Evolutionary conservation across 2,888 invertebrate species (phyloP).

Genomic region (Drosophila paracracens): DNA sequence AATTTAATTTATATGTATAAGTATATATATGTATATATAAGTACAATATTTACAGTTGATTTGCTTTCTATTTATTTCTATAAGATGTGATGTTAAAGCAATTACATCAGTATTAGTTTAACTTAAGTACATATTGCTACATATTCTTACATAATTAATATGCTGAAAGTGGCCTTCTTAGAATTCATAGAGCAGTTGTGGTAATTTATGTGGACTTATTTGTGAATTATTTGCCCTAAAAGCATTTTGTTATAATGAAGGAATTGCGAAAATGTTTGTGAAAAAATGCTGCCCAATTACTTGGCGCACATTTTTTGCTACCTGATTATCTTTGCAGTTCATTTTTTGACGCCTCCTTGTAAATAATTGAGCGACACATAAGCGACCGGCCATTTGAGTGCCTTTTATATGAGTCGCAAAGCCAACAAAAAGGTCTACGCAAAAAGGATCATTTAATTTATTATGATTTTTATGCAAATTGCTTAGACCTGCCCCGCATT

Average conservation of each 20-base stretch:
- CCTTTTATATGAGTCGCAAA: slow-evolving; percentile 28
- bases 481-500: slow-evolving; percentile 20
- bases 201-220: background rate
- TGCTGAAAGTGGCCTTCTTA: background rate
- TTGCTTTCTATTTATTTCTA: background rate
- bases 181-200: background rate
- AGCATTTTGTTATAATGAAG: slow-evolving; percentile 10
- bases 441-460: slow-evolving; percentile 74
- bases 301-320: slow-evolving; percentile 11
- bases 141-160: background rate
- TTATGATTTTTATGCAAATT: slow-evolving; percentile 73
- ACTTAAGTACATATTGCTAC: background rate
- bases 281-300: slow-evolving; percentile 30
- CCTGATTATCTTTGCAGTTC: slow-evolving; percentile 36
- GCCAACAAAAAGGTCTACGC: slow-evolving; percentile 41
- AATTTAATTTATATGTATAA: background rate
- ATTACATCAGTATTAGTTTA: background rate
- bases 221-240: background rate
- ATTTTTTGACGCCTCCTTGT: slow-evolving; percentile 46
- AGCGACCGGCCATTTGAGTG: slow-evolving; percentile 51
- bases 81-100: background rate
- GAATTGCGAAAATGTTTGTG: background rate
- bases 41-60: background rate
- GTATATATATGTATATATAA: too few relatives aligned
- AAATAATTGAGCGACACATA: slow-evolving; percentile 71